Conservation (phyloP, 2,113 vertebrate genomes). For the Mustela lutreola region DNA sequence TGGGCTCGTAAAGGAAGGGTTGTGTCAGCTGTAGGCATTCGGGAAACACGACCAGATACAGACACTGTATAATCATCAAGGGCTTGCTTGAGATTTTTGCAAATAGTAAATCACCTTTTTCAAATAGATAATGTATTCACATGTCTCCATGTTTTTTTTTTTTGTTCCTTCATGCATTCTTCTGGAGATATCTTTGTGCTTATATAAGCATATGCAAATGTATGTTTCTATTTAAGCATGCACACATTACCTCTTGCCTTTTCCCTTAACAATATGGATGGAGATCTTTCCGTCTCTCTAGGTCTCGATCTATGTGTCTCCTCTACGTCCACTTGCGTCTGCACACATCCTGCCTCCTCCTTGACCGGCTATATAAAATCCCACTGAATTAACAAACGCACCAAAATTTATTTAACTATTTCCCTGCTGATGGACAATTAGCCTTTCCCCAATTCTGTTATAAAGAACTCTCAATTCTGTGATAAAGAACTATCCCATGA, state of each 20-base stretch:
- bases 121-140: slow-evolving; percentile 2
- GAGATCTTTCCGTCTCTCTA: not conserved
- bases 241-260: not conserved
- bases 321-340: not conserved
- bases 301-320: not conserved
- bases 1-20: not conserved
- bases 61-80: not conserved
- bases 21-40: not conserved
- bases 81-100: not conserved
- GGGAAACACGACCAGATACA: not conserved
- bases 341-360: not conserved
- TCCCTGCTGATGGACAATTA: not conserved
- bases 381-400: not conserved
- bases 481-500: not conserved
- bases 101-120: slow-evolving; percentile 23
- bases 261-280: not conserved
- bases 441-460: not conserved
- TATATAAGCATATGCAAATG: slow-evolving; percentile 19
- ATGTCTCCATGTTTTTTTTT: not conserved
- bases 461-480: not conserved
- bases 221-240: slow-evolving; percentile 11
- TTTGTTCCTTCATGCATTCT: slow-evolving; percentile 17
- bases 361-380: not conserved
- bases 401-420: not conserved
- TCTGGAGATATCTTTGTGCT: not conserved